phyloP scores from a whole-genome alignment of 1,140 invertebrate species.

The Penaeus chinensis region DNA sequence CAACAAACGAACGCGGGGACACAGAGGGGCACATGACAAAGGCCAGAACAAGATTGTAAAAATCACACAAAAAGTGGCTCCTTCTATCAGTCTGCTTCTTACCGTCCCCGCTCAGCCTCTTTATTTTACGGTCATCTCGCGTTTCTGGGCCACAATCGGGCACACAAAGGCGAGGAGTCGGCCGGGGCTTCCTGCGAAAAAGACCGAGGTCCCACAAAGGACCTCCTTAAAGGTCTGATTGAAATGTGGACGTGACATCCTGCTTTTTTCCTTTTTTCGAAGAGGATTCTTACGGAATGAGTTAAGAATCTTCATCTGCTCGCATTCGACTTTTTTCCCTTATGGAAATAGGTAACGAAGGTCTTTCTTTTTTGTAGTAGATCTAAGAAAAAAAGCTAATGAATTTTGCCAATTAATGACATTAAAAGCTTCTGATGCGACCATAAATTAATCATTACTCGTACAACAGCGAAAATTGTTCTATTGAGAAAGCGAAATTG shows the following conservation, averaged over 20 bases:
- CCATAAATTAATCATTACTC: too few relatives aligned
- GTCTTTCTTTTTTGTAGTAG: too few relatives aligned
- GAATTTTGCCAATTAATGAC: too few relatives aligned
- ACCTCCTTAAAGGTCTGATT: slow-evolving; percentile 32
- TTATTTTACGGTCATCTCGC: slow-evolving; percentile 32
- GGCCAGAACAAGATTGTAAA: slow-evolving; percentile 1
- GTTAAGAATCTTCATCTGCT: too few relatives aligned
- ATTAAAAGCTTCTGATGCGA: too few relatives aligned
- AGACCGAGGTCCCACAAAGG: slow-evolving; percentile 1
- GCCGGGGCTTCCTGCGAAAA: neutral
- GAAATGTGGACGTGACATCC: slow-evolving; percentile 48
- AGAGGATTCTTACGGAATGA: too few relatives aligned
- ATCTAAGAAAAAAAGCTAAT: too few relatives aligned
- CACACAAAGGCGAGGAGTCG: neutral
- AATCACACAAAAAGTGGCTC: neutral
- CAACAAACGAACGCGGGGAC: neutral
- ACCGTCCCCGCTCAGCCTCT: slow-evolving; percentile 4
- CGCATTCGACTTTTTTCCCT: neutral
- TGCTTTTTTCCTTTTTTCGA: neutral
- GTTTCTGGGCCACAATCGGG: slow-evolving; percentile 1
- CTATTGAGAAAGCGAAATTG: too few relatives aligned
- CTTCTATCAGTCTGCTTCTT: slow-evolving; percentile 19
- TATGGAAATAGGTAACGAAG: too few relatives aligned
- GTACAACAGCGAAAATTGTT: too few relatives aligned
- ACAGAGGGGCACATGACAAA: neutral